These are phyloP conservation scores for Diachasmimorpha longicaudata DNA, from an alignment of 1,140 invertebrate genomes.

Conservation along the genomic window DNA sequence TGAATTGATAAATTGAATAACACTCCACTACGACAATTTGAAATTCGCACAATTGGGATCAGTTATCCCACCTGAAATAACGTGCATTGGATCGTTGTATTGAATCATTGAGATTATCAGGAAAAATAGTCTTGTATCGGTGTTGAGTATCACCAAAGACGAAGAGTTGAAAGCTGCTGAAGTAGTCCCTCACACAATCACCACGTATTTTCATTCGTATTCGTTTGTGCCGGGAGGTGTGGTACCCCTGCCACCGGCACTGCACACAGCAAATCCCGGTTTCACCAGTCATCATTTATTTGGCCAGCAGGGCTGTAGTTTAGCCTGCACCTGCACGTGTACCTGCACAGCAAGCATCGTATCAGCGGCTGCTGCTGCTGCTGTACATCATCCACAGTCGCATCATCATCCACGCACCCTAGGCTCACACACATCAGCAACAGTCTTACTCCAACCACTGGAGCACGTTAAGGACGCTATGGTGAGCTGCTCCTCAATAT, in stretches of 20 bases:
- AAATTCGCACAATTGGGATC: not conserved
- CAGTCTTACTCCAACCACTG: slow-evolving; percentile 58
- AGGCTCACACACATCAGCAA: slow-evolving; percentile 45
- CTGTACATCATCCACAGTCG: slow-evolving; percentile 42
- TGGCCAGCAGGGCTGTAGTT: slow-evolving; percentile 52
- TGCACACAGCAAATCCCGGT: slow-evolving; percentile 45
- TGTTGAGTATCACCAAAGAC: not conserved
- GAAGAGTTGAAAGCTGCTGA: slow-evolving; percentile 42
- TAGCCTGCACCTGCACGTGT: slow-evolving; percentile 55
- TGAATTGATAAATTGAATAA: not conserved
- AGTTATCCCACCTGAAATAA: not conserved
- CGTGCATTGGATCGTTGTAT: slow-evolving; percentile 2
- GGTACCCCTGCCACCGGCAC: slow-evolving; percentile 53
- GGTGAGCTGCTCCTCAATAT: slow-evolving; percentile 43
- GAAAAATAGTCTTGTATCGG: not conserved
- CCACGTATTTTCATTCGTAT: slow-evolving; percentile 65
- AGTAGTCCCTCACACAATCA: slow-evolving; percentile 51
- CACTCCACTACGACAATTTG: not conserved
- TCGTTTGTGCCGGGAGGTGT: slow-evolving; percentile 61
- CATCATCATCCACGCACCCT: slow-evolving; percentile 44
- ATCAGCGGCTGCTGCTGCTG: slow-evolving; percentile 42
- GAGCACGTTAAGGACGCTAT: slow-evolving; percentile 62
- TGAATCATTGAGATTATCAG: slow-evolving; percentile 2
- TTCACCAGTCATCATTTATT: slow-evolving; percentile 51
- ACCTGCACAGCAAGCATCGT: slow-evolving; percentile 51